phyloP scores from a whole-genome alignment of 2,888 invertebrate species.

The Netelia fuscicornis region DNA sequence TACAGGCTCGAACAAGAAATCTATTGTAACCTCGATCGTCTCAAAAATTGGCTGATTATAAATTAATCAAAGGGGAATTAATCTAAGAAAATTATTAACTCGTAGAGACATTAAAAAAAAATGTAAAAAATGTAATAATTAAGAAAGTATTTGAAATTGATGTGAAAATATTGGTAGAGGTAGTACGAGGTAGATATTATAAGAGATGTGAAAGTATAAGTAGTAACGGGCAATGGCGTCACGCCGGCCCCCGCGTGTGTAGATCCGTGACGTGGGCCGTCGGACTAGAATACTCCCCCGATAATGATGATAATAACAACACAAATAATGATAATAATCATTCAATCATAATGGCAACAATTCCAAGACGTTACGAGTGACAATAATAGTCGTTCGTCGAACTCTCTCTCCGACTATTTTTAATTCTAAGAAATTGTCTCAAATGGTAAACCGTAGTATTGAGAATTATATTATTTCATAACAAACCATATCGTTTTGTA shows the following conservation, averaged over 20 bases:
- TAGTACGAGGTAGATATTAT: constrained; percentile 24
- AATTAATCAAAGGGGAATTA: too few species aligned
- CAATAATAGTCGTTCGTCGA: neutral
- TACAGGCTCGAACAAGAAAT: constrained; percentile 24
- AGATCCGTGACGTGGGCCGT: constrained; percentile 37
- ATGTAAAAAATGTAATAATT: neutral
- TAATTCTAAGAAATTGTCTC: neutral
- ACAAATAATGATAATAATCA: constrained; percentile 38
- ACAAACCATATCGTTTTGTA: too few species aligned
- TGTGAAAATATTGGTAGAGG: neutral
- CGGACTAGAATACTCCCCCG: constrained; percentile 33
- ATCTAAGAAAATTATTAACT: neutral
- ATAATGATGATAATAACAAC: constrained; percentile 6
- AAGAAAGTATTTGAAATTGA: neutral
- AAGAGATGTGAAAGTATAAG: constrained; percentile 30
- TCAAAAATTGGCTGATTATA: constrained; percentile 7
- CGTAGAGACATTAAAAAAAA: neutral
- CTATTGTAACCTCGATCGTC: constrained; percentile 26
- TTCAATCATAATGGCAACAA: neutral
- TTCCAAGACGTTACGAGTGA: neutral
- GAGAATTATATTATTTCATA: neutral
- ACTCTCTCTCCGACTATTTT: neutral
- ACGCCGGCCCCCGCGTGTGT: constrained; percentile 43
- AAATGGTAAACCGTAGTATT: neutral
- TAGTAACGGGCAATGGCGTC: constrained; percentile 45